Evolutionary conservation across 1,140 invertebrate genomes (phyloP).

Genomic region (Acyrthosiphon pisum): DNA sequence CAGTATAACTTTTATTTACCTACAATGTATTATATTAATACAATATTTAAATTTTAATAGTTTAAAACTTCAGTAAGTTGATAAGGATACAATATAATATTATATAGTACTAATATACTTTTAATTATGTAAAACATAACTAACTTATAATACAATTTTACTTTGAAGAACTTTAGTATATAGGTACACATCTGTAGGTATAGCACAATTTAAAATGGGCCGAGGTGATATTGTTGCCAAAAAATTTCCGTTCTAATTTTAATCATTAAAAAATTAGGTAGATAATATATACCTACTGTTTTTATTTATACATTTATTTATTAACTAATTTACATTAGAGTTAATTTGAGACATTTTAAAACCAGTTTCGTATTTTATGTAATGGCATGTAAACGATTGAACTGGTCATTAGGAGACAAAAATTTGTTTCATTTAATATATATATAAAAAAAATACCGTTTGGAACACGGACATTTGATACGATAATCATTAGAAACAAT

Average conservation of each 20-base stretch:
- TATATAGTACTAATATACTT: not conserved
- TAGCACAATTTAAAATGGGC: too few relatives aligned
- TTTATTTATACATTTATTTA: conserved; percentile 9
- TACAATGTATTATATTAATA: not conserved
- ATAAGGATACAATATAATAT: too few relatives aligned
- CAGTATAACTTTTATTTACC: not conserved
- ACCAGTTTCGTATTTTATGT: not conserved
- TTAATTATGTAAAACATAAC: not conserved
- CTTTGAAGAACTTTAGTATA: not conserved
- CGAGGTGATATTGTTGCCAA: not conserved
- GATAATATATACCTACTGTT: not conserved
- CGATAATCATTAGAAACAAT: not conserved
- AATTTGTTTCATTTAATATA: not conserved
- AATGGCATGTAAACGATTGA: not conserved
- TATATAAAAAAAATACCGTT: not conserved
- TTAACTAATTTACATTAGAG: not conserved
- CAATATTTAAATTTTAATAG: not conserved
- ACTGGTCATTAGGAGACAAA: not conserved
- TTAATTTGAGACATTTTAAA: conserved; percentile 5
- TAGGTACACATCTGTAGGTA: not conserved
- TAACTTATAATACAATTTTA: not conserved
- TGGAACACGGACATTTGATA: not conserved
- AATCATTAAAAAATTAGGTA: not conserved
- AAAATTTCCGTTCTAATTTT: not conserved
- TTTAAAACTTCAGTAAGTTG: not conserved